These are phyloP conservation scores for Coecobrya sp. DNA, from an alignment of 2,888 invertebrate genomes.

Conservation along the genomic window DNA sequence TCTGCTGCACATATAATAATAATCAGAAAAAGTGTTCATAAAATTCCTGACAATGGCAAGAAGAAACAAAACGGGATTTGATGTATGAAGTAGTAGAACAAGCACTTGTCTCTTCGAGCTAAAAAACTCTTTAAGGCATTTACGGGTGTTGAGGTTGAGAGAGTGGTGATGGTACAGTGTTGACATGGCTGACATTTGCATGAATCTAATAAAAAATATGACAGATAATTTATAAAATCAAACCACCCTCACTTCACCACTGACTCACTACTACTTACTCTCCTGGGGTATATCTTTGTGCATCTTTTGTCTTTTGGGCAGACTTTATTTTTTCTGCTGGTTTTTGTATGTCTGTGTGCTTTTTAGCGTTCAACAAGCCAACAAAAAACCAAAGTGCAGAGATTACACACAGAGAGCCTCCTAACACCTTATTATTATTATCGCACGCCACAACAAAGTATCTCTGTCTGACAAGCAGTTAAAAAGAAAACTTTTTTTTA, in stretches of 20 bases:
- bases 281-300: not conserved
- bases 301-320: not conserved
- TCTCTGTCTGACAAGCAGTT: not conserved
- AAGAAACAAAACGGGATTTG: slow-evolving; percentile 20
- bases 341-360: not conserved
- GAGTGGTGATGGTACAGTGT: not conserved
- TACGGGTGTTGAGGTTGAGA: slow-evolving; percentile 17
- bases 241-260: slow-evolving; percentile 21
- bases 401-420: not conserved
- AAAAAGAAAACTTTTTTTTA: not conserved
- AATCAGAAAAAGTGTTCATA: not conserved
- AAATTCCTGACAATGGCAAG: slow-evolving; percentile 7
- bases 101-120: not conserved
- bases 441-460: not conserved
- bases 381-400: not conserved
- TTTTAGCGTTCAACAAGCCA: slow-evolving; percentile 11
- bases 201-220: slow-evolving; percentile 53
- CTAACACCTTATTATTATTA: not conserved
- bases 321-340: not conserved
- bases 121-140: slow-evolving; percentile 26
- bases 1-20: too few species aligned
- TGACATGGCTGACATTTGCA: slow-evolving; percentile 56
- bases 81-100: not conserved
- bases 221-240: slow-evolving; percentile 33
- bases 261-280: not conserved